phyloP scores from a whole-genome alignment of 1,140 invertebrate species.

The Drosophila sturtevanti region DNA sequence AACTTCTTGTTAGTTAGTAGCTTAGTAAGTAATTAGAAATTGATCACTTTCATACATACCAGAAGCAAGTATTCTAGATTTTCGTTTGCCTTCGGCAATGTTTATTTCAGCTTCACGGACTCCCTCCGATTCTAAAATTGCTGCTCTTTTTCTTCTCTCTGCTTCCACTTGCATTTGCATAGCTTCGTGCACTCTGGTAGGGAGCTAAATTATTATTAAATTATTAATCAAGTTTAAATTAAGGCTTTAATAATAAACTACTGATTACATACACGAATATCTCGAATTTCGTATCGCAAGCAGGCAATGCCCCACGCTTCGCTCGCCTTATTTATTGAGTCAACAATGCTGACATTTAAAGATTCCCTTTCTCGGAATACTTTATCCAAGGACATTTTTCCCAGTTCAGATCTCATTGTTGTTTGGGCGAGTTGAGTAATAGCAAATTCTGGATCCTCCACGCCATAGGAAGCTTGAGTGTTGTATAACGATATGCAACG shows the following conservation, averaged over 20 bases:
- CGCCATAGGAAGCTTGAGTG: slow-evolving; percentile 94
- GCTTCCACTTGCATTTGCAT: slow-evolving; percentile 99
- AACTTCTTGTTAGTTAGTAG: no score
- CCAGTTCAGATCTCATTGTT: slow-evolving; percentile 99
- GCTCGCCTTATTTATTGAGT: slow-evolving; percentile 98
- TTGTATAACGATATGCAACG: slow-evolving; percentile 19
- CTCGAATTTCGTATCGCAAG: slow-evolving; percentile 96
- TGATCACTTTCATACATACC: slow-evolving; percentile 83
- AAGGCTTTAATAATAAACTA: neutral
- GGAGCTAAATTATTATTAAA: slow-evolving; percentile 85
- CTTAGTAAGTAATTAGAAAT: no score
- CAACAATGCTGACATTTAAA: slow-evolving; percentile 97
- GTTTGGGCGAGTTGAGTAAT: slow-evolving; percentile 99
- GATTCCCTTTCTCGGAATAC: slow-evolving; percentile 98
- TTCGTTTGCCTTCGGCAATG: slow-evolving; percentile 97
- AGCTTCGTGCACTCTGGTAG: slow-evolving; percentile 96
- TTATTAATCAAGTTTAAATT: neutral
- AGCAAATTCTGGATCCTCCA: slow-evolving; percentile 99
- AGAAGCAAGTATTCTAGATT: slow-evolving; percentile 95
- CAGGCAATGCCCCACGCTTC: slow-evolving; percentile 99
- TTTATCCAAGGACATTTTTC: slow-evolving; percentile 98
- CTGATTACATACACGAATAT: slow-evolving; percentile 86
- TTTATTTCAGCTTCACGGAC: slow-evolving; percentile 97
- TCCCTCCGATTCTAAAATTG: slow-evolving; percentile 98
- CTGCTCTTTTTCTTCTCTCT: slow-evolving; percentile 97